Conservation (phyloP, 2,113 vertebrate species). For the Hucho hucho region DNA sequence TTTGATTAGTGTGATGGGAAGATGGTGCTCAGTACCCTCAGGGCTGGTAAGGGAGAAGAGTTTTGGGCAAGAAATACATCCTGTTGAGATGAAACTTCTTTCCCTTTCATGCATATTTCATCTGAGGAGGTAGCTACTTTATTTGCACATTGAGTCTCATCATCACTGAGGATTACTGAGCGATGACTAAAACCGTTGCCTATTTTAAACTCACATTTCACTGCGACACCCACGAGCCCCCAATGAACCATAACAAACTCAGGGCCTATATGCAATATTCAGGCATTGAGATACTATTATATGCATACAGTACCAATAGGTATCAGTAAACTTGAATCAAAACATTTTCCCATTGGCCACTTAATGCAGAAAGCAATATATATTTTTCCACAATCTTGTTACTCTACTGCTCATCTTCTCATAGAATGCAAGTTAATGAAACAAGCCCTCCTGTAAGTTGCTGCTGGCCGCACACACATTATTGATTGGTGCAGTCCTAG, state of each 20-base stretch:
- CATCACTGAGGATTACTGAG: conserved; percentile 52
- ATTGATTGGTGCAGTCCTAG: conserved; percentile 54
- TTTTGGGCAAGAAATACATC: background rate
- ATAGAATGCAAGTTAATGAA: conserved; percentile 35
- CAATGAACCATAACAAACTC: conserved; percentile 33
- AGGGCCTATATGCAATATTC: background rate
- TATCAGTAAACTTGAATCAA: background rate
- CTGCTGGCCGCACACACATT: conserved; percentile 41
- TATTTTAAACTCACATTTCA: conserved; percentile 48
- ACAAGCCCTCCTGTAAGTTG: conserved; percentile 36
- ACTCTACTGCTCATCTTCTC: background rate
- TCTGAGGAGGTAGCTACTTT: conserved; percentile 12
- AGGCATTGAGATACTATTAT: conserved; percentile 3
- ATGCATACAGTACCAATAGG: conserved; percentile 28
- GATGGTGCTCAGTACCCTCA: conserved; percentile 26
- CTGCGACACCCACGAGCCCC: conserved; percentile 25
- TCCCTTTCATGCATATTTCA: conserved; percentile 25
- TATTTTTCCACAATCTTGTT: background rate
- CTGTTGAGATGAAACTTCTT: too few relatives aligned
- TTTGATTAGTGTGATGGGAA: conserved; percentile 31
- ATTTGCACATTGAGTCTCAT: conserved; percentile 29
- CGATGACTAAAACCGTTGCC: conserved; percentile 47
- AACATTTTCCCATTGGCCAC: background rate
- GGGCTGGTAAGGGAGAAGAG: conserved; percentile 17
- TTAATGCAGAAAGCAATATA: background rate